Evolutionary conservation across 2,797 vertebrate species (phyloP), one percentile per base, ranked within the genome.

Genomic region (Gephyroberyx darwinii): DNA sequence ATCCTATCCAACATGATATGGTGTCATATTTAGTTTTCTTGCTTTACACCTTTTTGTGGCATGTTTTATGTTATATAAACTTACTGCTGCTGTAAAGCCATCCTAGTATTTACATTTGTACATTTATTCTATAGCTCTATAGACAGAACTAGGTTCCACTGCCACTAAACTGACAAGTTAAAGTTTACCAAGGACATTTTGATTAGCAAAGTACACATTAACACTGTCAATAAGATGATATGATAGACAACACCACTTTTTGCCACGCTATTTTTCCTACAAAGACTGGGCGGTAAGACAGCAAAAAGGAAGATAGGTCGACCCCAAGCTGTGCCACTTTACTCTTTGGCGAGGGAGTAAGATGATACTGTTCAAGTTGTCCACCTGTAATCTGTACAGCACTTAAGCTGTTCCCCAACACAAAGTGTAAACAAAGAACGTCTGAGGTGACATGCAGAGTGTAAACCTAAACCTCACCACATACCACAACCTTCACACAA

Each of bases 251-350:
- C n/a, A n/a, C n/a, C n/a, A n/a, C n/a, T n/a, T n/a, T n/a, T 17
- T 33, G 17, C 16, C 33, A 17, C 12, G 5, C 14, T 39, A 52
- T 47, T 50, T 47, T 55, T 35, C 58, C 20, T 59, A 43, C 4
- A 41, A 57, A 63, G 13, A 19, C 53, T 50, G 26, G 68, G 55
- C 68, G 74, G 67, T 85, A 75, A 82, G 75, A 75, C 78, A 82
- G 77, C 80, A 82, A 69, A 77, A 60, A 82, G 71, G 67, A 78
- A 73, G 43, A 75, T 35, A 35, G 51, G 43, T 65, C 76, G 14
- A 76, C 67, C 51, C 2, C 78, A 77, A 82, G 59, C 51, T 82
- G 69, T 76, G 69, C 33, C 14, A 56, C 52, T 76, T 67, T 43
- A 35, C 33, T 75, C 48, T 75, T 70, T 55, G 10, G 14, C 53